These are phyloP conservation scores for Tiliqua scincoides DNA, from an alignment of 2,113 vertebrate genomes.

Conservation along the genomic window DNA sequence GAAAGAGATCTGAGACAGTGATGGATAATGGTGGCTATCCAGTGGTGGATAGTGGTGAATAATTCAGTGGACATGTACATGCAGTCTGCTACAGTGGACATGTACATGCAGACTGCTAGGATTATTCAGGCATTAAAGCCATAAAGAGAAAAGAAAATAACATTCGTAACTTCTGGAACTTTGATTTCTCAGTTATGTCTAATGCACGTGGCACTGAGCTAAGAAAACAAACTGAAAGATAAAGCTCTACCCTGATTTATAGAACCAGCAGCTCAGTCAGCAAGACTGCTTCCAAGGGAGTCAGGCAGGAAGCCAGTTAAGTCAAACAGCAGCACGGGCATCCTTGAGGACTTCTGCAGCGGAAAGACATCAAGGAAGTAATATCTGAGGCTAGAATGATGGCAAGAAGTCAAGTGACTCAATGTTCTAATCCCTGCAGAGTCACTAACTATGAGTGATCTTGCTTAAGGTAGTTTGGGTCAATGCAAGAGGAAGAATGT, in stretches of 20 bases:
- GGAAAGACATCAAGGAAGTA: conserved; percentile 13
- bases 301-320: conserved; percentile 83
- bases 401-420: not conserved
- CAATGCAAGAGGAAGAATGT: not conserved
- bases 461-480: not conserved
- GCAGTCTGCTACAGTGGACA: not conserved
- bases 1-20: not conserved
- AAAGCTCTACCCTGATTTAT: conserved; percentile 91
- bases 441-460: not conserved
- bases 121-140: not conserved
- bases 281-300: conserved; percentile 87
- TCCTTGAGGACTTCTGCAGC: conserved; percentile 21
- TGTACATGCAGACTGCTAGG: not conserved
- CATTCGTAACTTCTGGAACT: conserved; percentile 6
- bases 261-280: conserved; percentile 91
- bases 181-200: conserved; percentile 12
- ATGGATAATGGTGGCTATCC: too few species aligned
- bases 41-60: not conserved
- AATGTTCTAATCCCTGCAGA: conserved; percentile 6
- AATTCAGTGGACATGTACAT: not conserved
- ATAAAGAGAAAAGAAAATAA: not conserved
- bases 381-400: conserved; percentile 16
- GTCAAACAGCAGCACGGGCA: conserved; percentile 92
- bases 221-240: not conserved
- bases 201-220: not conserved